Base-by-base conservation (phyloP, 2,113 vertebrate species). In the Tringa solitaria region DNA sequence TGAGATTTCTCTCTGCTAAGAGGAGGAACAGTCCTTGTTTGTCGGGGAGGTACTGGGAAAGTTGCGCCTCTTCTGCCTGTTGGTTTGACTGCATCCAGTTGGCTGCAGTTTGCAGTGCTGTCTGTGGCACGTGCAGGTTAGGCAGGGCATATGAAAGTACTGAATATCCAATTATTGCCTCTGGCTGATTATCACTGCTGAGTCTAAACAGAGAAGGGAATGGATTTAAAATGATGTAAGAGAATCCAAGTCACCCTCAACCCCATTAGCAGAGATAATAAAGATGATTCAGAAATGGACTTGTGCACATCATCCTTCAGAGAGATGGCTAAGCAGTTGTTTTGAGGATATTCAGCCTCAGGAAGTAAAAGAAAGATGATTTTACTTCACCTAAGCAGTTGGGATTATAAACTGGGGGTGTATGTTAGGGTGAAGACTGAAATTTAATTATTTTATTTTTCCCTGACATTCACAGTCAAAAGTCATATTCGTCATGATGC, bases 191-290 rank as follows among this genome's bases (percentile, higher is more conserved):
- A 50, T 93, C 75, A 69, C 32, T 73, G 12, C 45, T 74, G 59
- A 85, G 37, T 57, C 63, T 73, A 83, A 86, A 92, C 67, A 61
- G 79, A 88, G 90, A 90, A 84, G 26, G 46, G 46, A 60, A 0
- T 0, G 75, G 54, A 94, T 90, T 86, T 93, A 76, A 95, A 88
- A 86, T 54, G 83, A 46, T 70, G 10, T 45, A 61, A 69, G n/a
- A 88, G 79, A 90, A 86, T 70, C 79, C 56, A 74, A 90, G 68
- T 35, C 63, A 83, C 59, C 67, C 54, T 88, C 23, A 28, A 76
- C 82, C 50, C 50, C 60, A 86, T 92, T 95, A 90, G n/a, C 30
- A 61, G 67, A 85, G 59, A 86, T 88, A 94, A 92, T 88, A 70
- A 90, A 96, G 63, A 65, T 57, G 85, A 90, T 93, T 95, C 72